Base-by-base conservation (phyloP, 2,113 vertebrate genomes). In the Micromys minutus region DNA sequence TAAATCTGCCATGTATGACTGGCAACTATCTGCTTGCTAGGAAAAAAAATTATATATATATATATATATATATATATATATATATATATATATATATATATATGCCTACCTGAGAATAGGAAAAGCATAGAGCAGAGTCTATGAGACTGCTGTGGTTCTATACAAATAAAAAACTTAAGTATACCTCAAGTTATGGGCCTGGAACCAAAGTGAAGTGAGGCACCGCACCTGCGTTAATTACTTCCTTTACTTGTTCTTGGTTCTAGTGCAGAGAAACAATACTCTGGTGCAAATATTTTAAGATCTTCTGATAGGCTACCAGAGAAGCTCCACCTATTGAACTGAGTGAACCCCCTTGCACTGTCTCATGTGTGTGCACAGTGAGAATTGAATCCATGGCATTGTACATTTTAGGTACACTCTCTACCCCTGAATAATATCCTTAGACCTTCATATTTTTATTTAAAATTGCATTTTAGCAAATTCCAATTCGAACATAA, bases 121-220 rank as follows among this genome's bases (percentile, higher is more conserved):
- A n/a, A n/a, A n/a, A n/a, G n/a, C n/a, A n/a, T 69, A 21, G 15
- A 55, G 26, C 42, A 24, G 72, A n/a, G 45, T 34, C 5, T 79
- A 1, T 67, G 19, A 52, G 17, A 10, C 1, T 3, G n/a, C 42
- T 74, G 0, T 52, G 50, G 7, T 2, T 42, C 8, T 42, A 13
- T 61, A 15, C 5, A 15, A 61, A 7, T n/a, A 12, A 17, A 31
- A 12, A 61, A 9, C 57, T 29, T 61, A 76, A 12, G 11, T 31
- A 34, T 19, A 1, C 1, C 34, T 45, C 31, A 17, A 5, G 7
- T 47, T 34, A 5, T 83, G 22, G 11, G 19, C 24, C 16, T 42
- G 26, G n/a, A 34, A 22, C 7, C 10, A 7, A 21, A 47, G 45
- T 24, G 15, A 31, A 57, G 36, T 11, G 16, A 50, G 31, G 15